Percentiles rank a stretch among this genome's conserved stretches.
These are phyloP conservation scores for Agrotis clavis DNA, from an alignment of 2,888 invertebrate species.

Conservation along the genomic window DNA sequence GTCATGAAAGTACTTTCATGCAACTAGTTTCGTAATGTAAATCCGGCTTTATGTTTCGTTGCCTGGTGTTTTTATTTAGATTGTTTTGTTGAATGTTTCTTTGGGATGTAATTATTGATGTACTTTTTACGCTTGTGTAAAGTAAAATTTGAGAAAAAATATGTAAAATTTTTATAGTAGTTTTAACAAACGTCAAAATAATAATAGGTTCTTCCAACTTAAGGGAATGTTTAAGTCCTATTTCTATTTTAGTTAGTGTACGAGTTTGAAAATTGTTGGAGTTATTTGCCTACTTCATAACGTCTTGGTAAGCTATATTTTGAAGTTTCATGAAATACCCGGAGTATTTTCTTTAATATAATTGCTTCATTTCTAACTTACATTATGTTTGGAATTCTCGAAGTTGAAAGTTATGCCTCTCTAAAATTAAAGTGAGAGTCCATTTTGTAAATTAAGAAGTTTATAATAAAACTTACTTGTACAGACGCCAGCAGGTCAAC, in stretches of 20 bases:
- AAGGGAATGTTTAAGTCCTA: neutral
- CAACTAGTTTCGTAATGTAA: too few species aligned
- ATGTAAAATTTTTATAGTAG: neutral
- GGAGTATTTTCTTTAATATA: conserved; percentile 21
- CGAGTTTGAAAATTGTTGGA: conserved; percentile 8
- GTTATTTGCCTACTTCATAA: conserved; percentile 16
- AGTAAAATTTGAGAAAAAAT: neutral
- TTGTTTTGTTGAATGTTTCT: too few species aligned
- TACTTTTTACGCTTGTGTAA: too few species aligned
- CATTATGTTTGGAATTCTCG: conserved; percentile 16
- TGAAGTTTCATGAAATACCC: conserved; percentile 33
- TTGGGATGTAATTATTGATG: too few species aligned
- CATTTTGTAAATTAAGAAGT: conserved; percentile 7
- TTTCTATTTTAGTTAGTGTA: neutral
- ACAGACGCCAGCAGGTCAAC: too few species aligned
- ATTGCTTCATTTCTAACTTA: conserved; percentile 31
- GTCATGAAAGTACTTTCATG: too few species aligned
- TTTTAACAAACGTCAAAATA: neutral
- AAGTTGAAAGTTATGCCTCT: conserved; percentile 17
- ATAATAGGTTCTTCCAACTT: neutral
- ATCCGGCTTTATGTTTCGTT: neutral
- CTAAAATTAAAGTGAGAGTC: neutral
- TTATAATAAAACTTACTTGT: neutral
- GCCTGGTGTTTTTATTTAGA: neutral
- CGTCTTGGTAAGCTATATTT: conserved; percentile 19